Evolutionary conservation across 2,888 invertebrate genomes (phyloP).

Genomic region (Cecidostiba fungosa): DNA sequence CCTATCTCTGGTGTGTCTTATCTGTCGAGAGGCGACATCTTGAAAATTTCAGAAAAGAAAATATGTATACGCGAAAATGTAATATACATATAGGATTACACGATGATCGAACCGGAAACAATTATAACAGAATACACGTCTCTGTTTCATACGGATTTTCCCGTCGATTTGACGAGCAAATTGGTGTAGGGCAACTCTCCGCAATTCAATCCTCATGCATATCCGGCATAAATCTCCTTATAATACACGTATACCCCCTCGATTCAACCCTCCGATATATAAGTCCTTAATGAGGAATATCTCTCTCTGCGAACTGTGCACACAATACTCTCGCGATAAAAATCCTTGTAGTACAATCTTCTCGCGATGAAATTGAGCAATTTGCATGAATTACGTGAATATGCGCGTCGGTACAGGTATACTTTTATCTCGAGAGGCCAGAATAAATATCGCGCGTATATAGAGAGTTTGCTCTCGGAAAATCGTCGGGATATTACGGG

Average conservation of each 20-base stretch:
- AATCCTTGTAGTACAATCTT: conserved; percentile 17
- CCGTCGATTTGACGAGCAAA: conserved; percentile 61
- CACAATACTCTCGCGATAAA: conserved; percentile 36
- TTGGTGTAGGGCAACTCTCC: conserved; percentile 33
- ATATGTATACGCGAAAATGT: no score
- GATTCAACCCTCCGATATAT: conserved; percentile 29
- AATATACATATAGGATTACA: not conserved
- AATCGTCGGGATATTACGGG: not conserved
- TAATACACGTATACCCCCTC: not conserved
- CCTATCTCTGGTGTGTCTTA: conserved; percentile 47
- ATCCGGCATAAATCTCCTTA: conserved; percentile 56
- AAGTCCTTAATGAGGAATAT: conserved; percentile 62
- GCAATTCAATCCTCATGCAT: conserved; percentile 43
- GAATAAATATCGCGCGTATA: not conserved
- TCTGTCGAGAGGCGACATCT: not conserved
- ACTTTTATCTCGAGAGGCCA: not conserved
- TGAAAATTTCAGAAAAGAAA: not conserved
- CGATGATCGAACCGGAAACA: conserved; percentile 17
- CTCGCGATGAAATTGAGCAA: conserved; percentile 54
- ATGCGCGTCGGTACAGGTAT: not conserved
- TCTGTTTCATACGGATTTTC: conserved; percentile 55
- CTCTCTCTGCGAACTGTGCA: not conserved
- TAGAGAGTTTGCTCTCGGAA: not conserved
- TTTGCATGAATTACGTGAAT: conserved; percentile 62
- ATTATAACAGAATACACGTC: conserved; percentile 1